Evolutionary conservation across 2,888 invertebrate genomes (phyloP), one percentile per base, ranked within the genome.

Genomic region (Seladonia tumulorum): DNA sequence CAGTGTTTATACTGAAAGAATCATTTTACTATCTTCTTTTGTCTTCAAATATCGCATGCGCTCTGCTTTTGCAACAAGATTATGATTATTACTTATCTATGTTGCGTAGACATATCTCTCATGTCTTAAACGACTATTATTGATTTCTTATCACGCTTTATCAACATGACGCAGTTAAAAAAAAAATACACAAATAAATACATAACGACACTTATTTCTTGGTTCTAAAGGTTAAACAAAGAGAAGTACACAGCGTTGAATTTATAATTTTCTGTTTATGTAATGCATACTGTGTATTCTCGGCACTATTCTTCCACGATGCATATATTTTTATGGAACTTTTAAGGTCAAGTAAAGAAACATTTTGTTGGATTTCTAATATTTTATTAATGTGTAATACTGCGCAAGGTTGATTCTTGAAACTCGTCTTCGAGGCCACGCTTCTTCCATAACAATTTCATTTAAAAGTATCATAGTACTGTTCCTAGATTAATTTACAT

Each of bases 361-460:
- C 60, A 16, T 47, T n/a, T n/a, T 5, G 1, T 76, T 75, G n/a
- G 39, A 39, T 89, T 91, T 82, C 87, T 83, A 84, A 87, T 85
- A 81, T 85, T 94, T 94, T 94, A 94, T 94, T 94, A 82, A 86
- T 89, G 84, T 85, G 87, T 94, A 94, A 94, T 94, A 94, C 94
- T 94, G 94, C 94, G 92, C 92, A 93, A 92, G 88, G 87, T 92
- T 85, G 77, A 86, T 88, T 90, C 83, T 86, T 82, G 57, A 87
- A 89, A 87, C 82, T 92, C 88, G 88, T 90, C 86, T 87, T 83
- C 79, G 83, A 88, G 91, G 90, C 79, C 83, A 83, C 86, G 83
- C 76, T 81, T 89, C 77, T 86, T 83, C 78, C 78, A 83, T 90
- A 88, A 88, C 85, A 87, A 88, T 88, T 88, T 85, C 81, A 76